These are phyloP conservation scores for Atta colombica DNA, from an alignment of 1,140 invertebrate genomes.

Conservation along the genomic window DNA sequence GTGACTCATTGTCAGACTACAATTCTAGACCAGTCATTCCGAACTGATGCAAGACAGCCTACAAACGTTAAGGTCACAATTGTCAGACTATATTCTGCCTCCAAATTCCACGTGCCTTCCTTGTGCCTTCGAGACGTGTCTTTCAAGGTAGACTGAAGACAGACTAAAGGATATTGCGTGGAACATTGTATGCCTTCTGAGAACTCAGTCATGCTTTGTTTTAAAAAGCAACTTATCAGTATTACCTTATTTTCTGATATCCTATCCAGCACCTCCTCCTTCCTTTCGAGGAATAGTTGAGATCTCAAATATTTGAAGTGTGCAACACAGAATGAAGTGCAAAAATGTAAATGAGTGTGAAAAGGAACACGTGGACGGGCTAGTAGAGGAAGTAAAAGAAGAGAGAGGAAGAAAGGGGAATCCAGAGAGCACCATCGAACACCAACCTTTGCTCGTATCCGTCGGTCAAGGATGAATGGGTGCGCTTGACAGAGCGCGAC, in stretches of 20 bases:
- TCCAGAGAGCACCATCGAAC: background rate
- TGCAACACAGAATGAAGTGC: background rate
- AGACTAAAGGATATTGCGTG: background rate
- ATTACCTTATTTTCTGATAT: background rate
- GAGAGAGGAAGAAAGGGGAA: background rate
- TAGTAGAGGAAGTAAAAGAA: background rate
- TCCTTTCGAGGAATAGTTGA: background rate
- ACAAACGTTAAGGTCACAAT: constrained; percentile 37
- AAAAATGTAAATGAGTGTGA: constrained; percentile 15
- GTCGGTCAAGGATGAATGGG: constrained; percentile 32
- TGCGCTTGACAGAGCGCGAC: constrained; percentile 39
- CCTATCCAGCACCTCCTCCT: background rate
- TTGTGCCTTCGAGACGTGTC: background rate
- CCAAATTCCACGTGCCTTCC: background rate
- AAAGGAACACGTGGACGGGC: background rate
- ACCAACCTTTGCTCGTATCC: constrained; percentile 54
- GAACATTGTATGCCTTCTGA: background rate
- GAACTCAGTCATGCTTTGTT: background rate
- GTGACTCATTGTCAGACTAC: background rate
- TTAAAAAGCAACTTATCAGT: background rate
- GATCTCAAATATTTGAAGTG: background rate
- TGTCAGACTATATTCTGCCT: background rate
- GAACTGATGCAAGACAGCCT: background rate
- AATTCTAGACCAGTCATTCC: background rate
- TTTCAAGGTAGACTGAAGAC: background rate